Evolutionary conservation across 1,140 invertebrate genomes (phyloP), one percentile per base, ranked within the genome.

Genomic region (Polyergus mexicanus): DNA sequence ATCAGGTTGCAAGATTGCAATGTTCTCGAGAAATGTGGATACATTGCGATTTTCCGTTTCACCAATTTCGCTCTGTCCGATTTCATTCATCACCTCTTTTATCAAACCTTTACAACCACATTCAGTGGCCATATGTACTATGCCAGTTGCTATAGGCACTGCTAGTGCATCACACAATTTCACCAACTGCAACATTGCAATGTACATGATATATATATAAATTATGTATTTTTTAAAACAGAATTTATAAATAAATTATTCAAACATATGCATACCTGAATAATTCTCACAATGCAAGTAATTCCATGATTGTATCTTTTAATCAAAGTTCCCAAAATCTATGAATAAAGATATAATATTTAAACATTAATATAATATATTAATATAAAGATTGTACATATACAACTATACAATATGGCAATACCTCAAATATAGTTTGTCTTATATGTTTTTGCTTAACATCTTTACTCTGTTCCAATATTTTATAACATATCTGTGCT

Each of bases 231-330:
- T 84, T 28, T 60, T 41, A 66, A 58, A 56, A 35, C 6, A 16
- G 22, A 66, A 51, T 11, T 71, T 25, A 7, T 3, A 63, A 78
- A 41, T 81, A 83, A 65, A 86, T 69, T 25, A 74, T n/a, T 58
- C 10, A 54, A 7, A 62, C 2, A 44, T 47, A 87, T 41, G 62
- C 94, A 58, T 94, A 97, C 96, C 96, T 97, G 96, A 83, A 97
- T 96, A 86, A 97, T 94, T 94, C 96, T 96, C 35, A 97, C 95
- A 41, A 96, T 95, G 90, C 96, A 97, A 58, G 96, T 96, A 22
- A 97, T 95, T 0, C 96, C 96, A 95, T 98, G 98, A 90, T 98
- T 98, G 92, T 98, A 98, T 60, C 96, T 96, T 92, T 98, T 98
- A 32, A 98, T 96, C 28, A 98, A 95, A n/a, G 96, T 96, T 25